Base-by-base conservation (phyloP, 2,797 vertebrate genomes). In the Cercopithecus diana region DNA sequence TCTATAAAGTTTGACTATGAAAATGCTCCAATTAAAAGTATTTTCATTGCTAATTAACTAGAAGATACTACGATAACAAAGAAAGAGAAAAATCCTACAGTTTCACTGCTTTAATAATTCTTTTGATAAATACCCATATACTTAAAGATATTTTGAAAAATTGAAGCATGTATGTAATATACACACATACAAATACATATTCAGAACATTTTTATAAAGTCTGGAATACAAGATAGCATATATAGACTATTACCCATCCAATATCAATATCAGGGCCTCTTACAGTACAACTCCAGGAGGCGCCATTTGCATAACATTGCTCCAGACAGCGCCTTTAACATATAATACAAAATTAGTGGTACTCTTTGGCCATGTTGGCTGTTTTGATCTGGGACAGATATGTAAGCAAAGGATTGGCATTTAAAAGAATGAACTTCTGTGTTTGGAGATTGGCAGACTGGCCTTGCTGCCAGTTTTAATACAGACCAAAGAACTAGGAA, bases 31-130 rank as follows among this genome's bases (percentile, higher is more conserved):
- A 1, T 84, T 96, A 86, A 92, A 85, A 85, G 12, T 89, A 45
- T 88, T 92, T 95, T 95, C 52, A 61, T 88, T 70, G 24, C 24
- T 72, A 80, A 33, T 73, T 89, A 89, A 79, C 11, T 57, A 81
- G 79, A 41, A 43, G 30, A 39, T 36, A 61, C n/a, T 93, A 22
- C 90, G 80, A 67, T 81, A 96, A 50, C 82, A 92, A 96, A 94
- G 45, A 94, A 93, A 58, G 41, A 93, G 36, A 89, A 88, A 89
- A 75, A 33, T 36, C 64, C 33, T 82, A 13, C 33, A 82, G 22
- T 41, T 81, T 83, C 20, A 64, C 17, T 64, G 19, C 26, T 83
- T 83, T 77, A 88, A 72, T 36, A 94, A 85, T 96, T 92, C 45
- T 81, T 2, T 89, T 90, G 55, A 58, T 77, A 39, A 28, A 64